Percentiles rank a stretch among this genome's conserved stretches.
Evolutionary conservation across 2,888 invertebrate species (phyloP).

Genomic region (Perizoma affinitatum): DNA sequence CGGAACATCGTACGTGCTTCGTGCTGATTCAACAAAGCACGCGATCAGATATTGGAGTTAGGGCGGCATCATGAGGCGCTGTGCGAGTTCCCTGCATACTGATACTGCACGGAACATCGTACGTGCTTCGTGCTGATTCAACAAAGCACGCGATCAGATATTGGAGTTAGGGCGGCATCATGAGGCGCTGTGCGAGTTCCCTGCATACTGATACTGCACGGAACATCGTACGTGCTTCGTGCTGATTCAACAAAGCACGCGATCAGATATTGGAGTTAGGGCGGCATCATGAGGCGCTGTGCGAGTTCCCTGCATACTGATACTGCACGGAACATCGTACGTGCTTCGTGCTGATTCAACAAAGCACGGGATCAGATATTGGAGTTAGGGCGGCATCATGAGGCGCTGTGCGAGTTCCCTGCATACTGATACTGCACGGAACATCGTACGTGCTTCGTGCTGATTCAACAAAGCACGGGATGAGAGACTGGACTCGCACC

Average conservation of each 20-base stretch:
- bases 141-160: too few relatives aligned
- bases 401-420: constrained; percentile 8
- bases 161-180: too few relatives aligned
- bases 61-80: too few relatives aligned
- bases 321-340: background rate
- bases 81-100: constrained; percentile 6
- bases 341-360: background rate
- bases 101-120: background rate
- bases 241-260: too few relatives aligned
- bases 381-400: constrained; percentile 10
- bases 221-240: background rate
- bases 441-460: background rate
- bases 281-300: too few relatives aligned
- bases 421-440: constrained; percentile 7
- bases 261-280: background rate
- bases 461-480: too few relatives aligned
- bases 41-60: background rate
- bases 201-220: constrained; percentile 7
- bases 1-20: background rate
- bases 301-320: constrained; percentile 8
- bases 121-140: background rate
- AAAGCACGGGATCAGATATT: too few relatives aligned
- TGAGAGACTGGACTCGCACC: background rate
- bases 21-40: too few relatives aligned
- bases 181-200: too few relatives aligned